These are phyloP conservation scores for Clupea harengus DNA, from an alignment of 2,113 vertebrate genomes.

Conservation along the genomic window DNA sequence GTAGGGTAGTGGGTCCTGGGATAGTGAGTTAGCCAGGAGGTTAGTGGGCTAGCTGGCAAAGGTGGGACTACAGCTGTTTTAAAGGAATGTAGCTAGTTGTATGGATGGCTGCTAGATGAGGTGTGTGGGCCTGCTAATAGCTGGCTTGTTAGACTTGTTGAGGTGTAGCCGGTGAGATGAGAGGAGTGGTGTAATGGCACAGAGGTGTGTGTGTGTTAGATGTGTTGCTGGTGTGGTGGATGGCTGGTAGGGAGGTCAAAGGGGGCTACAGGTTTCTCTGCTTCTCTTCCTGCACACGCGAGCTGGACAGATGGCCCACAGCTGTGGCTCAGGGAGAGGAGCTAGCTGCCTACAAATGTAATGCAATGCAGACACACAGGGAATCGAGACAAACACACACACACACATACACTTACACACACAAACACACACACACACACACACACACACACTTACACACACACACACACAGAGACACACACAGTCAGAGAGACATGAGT, in stretches of 20 bases:
- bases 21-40: too few relatives aligned
- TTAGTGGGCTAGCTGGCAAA: too few relatives aligned
- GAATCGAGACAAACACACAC: not conserved
- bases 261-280: not conserved
- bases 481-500: too few relatives aligned
- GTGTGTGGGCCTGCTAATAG: not conserved
- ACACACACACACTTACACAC: constrained; percentile 17
- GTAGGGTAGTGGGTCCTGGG: too few relatives aligned
- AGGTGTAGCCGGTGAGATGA: not conserved
- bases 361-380: not conserved
- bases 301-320: not conserved
- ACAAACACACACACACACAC: not conserved
- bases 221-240: not conserved
- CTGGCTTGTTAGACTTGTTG: not conserved
- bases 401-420: not conserved
- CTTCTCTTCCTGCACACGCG: not conserved
- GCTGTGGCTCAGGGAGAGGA: not conserved
- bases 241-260: not conserved
- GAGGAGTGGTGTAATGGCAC: too few relatives aligned
- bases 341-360: not conserved
- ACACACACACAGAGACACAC: constrained; percentile 26
- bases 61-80: too few relatives aligned
- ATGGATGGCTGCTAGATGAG: not conserved
- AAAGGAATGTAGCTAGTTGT: not conserved
- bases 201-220: not conserved